phyloP scores from a whole-genome alignment of 2,797 vertebrate species.

The Lepilemur septentrionalis region DNA sequence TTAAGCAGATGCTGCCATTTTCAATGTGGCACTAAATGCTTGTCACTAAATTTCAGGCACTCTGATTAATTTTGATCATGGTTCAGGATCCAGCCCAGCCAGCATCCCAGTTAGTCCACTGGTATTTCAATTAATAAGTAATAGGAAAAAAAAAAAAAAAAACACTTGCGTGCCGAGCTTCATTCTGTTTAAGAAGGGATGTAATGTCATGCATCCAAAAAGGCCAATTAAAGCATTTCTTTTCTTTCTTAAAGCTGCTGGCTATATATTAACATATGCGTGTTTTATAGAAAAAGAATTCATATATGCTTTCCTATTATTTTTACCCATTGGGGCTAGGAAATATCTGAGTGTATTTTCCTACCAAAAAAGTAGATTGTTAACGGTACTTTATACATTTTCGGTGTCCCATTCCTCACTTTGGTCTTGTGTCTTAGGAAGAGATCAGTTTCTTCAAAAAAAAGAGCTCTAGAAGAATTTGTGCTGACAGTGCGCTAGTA shows the following conservation, averaged over 20 bases:
- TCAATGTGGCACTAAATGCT: neutral
- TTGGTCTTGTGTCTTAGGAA: slow-evolving; percentile 57
- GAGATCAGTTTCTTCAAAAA: slow-evolving; percentile 44
- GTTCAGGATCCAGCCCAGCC: slow-evolving; percentile 42
- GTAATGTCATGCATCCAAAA: slow-evolving; percentile 22
- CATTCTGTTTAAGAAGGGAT: slow-evolving; percentile 51
- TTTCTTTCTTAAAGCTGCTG: slow-evolving; percentile 59
- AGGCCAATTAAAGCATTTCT: slow-evolving; percentile 71
- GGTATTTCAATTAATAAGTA: slow-evolving; percentile 59
- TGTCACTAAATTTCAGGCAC: slow-evolving; percentile 56
- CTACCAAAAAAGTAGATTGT: neutral
- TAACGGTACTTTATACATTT: neutral
- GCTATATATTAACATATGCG: neutral
- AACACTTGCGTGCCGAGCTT: slow-evolving; percentile 19
- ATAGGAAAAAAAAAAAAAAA: neutral
- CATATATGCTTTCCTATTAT: slow-evolving; percentile 33
- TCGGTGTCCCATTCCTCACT: slow-evolving; percentile 32
- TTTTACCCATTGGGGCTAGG: slow-evolving; percentile 14
- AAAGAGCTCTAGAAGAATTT: slow-evolving; percentile 65
- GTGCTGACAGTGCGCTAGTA: slow-evolving; percentile 70
- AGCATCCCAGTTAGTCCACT: slow-evolving; percentile 37
- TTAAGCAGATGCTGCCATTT: slow-evolving; percentile 56
- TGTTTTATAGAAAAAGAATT: neutral
- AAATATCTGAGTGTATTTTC: slow-evolving; percentile 51
- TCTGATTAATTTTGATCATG: slow-evolving; percentile 66